A percentile compares a stretch with the other conserved stretches of the same genome.
phyloP scores from a whole-genome alignment of 2,113 vertebrate genomes.

The Nanger granti region DNA sequence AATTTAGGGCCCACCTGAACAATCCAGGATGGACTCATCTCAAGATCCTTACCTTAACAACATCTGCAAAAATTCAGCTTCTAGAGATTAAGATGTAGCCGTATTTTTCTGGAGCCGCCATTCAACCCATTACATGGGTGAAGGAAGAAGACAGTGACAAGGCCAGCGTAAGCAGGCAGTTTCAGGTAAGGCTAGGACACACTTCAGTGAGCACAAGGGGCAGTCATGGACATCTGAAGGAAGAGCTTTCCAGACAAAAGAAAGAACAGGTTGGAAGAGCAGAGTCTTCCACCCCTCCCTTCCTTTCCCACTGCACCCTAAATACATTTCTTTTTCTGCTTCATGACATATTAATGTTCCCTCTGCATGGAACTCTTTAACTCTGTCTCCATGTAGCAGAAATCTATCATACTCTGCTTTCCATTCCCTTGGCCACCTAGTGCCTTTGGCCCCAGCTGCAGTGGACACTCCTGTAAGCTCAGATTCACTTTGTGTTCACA shows the following conservation, averaged over 20 bases:
- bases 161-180: neutral
- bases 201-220: neutral
- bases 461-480: neutral
- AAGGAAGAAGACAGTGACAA: neutral
- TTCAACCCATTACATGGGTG: neutral
- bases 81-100: no score
- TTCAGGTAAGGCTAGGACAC: neutral
- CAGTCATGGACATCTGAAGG: neutral
- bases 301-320: neutral
- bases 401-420: neutral
- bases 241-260: neutral
- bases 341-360: neutral
- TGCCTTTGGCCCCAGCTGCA: neutral
- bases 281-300: no score
- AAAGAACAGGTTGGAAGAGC: neutral
- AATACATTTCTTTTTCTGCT: neutral
- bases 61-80: neutral
- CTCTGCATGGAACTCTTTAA: neutral
- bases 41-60: neutral
- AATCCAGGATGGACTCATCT: neutral
- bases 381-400: neutral
- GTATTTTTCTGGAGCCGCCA: neutral
- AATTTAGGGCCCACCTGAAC: neutral
- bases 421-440: no score
- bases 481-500: neutral